Base-by-base conservation (phyloP, 2,888 invertebrate species). In the Lapara coniferarum region DNA sequence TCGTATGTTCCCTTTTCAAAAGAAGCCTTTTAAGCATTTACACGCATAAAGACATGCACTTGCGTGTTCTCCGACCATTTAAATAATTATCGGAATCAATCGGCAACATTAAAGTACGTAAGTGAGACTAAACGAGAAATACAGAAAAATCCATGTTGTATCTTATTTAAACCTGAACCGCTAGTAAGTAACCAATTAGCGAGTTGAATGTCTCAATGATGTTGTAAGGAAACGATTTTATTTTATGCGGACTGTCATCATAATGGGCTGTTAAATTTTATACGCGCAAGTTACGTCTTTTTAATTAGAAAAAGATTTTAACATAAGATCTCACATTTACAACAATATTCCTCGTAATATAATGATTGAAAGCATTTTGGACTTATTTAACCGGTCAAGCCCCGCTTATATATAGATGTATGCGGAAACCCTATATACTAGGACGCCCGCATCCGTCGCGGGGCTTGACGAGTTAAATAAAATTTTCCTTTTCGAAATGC, bases 161-260 rank as follows among this genome's bases (percentile, higher is more conserved):
- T 86, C 84, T 85, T 80, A 82, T 82, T 85, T 77, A 73, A 75
- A 76, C 81, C 77, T 72, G 85, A 81, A 82, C 75, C 75, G 80
- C 87, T 80, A 80, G 85, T 81, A 78, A 84, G 85, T 82, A 79
- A 84, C 87, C 86, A 92, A 92, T 92, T 92, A 91, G 90, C 79
- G 82, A 82, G 82, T 78, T 79, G 77, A 82, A 81, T 81, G 84
- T 82, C 77, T 80, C 79, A 83, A 84, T 83, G 83, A 84, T 81
- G 83, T 82, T 76, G 81, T 80, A 82, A 80, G 70, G 71, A 71
- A 69, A 70, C 69, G 74, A 79, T 78, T 71, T 78, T 78, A 75
- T 78, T 77, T 70, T 70, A 72, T 69, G 53, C 74, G 71, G 72
- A 74, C 68, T 68, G 10, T 56, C 70, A 58, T 69, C 53, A 69